Percentiles rank a stretch among this genome's conserved stretches.
Conservation (phyloP, 1,140 invertebrate species). For the Magallana gigas region DNA sequence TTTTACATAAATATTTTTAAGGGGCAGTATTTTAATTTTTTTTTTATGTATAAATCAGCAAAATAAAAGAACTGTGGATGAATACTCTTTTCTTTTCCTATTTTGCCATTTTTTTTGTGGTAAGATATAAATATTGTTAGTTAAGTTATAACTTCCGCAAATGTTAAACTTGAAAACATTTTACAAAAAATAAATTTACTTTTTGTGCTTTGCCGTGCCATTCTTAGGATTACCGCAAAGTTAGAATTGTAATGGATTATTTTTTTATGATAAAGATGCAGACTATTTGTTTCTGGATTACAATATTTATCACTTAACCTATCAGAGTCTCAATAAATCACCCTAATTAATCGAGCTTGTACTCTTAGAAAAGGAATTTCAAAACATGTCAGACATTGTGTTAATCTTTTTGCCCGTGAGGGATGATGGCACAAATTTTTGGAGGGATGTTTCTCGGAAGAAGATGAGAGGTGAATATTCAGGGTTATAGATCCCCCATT, state of each 20-base stretch:
- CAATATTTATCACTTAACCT: conserved; percentile 14
- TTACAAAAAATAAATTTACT: no score
- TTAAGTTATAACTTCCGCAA: no score
- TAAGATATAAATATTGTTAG: no score
- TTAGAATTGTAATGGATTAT: not conserved
- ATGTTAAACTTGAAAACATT: no score
- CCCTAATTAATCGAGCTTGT: conserved; percentile 13
- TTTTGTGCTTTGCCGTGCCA: no score
- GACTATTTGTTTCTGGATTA: not conserved
- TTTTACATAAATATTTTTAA: not conserved
- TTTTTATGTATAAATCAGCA: no score
- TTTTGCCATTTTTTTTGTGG: no score
- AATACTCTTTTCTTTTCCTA: no score
- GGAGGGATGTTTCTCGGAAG: conserved; percentile 9
- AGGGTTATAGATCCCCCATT: not conserved
- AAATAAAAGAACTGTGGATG: no score
- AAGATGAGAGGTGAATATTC: conserved; percentile 9
- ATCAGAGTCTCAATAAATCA: conserved; percentile 4
- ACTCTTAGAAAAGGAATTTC: conserved; percentile 29
- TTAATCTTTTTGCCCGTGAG: conserved; percentile 18
- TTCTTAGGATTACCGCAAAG: no score
- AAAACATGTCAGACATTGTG: conserved; percentile 24
- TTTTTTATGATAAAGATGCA: not conserved
- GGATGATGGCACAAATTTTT: conserved; percentile 11
- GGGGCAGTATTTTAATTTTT: not conserved